A percentile compares a stretch with the other conserved stretches of the same genome.
phyloP scores from a whole-genome alignment of 2,797 vertebrate species.

The Spondyliosoma cantharus region DNA sequence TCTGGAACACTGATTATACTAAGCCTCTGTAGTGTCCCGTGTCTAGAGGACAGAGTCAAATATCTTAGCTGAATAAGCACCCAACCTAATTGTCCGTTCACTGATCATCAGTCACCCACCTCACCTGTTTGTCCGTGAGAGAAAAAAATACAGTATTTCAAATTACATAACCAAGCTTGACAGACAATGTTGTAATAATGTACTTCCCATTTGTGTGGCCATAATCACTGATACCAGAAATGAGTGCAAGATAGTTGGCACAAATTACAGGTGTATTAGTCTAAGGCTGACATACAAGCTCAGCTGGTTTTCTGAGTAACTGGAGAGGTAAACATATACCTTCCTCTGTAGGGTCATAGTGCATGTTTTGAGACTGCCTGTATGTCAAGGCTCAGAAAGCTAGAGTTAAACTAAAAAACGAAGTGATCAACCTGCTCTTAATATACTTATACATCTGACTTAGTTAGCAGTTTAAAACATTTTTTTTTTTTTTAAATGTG shows the following conservation, averaged over 20 bases:
- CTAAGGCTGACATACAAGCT: background rate
- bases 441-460: background rate
- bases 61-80: slow-evolving; percentile 32
- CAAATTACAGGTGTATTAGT: background rate
- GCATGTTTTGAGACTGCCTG: no score
- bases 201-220: background rate
- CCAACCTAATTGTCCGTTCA: slow-evolving; percentile 24
- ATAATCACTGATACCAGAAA: slow-evolving; percentile 16
- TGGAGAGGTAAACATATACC: background rate
- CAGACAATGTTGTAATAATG: slow-evolving; percentile 22
- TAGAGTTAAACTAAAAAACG: background rate
- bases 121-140: background rate
- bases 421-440: background rate
- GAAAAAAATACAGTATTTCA: background rate
- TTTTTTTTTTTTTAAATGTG: no score
- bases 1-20: slow-evolving; percentile 59
- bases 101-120: background rate
- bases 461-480: no score
- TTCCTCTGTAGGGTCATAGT: no score
- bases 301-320: background rate
- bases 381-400: no score
- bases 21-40: slow-evolving; percentile 27
- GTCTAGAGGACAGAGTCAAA: slow-evolving; percentile 56
- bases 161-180: background rate
- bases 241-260: accelerated